Base-by-base conservation (phyloP, 2,797 vertebrate genomes). In the Ctenopoma multispine region DNA sequence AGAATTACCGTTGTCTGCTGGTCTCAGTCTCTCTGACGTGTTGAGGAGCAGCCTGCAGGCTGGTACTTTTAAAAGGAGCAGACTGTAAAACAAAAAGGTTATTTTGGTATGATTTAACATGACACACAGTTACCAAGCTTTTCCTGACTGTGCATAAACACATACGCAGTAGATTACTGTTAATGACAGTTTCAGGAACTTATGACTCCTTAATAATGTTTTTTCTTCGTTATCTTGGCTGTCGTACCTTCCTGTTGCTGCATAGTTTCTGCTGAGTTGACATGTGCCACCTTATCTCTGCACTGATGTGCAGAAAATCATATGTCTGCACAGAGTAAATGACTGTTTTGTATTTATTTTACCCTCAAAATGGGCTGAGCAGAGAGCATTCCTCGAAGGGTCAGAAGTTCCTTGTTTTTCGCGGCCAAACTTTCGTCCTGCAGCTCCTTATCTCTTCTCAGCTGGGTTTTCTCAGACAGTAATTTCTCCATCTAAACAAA, bases 381-480 rank as follows among this genome's bases (percentile, higher is more conserved):
- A 23, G 69, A 46, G 36, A 83, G 27, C 58, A 23, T 63, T 31
- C 1, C 47, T 11, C 79, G 86, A 21, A 91, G 80, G 0, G 50
- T 71, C 17, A 72, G 74, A 0, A 78, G 24, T 64, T 93, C 89
- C 14, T 0, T 49, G 10, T 82, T 87, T 67, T 20, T 90, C 64
- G 83, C 69, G 2, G 81, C 80, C 53, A 95, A 63, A 29, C 46
- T 76, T 3, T 90, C 82, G 1, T 77, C 83, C 61, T 84, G 62
- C 6, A 38, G 41, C 8, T 90, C 89, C 38, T 90, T 92, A 61
- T 95, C 90, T 0, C 78, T 76, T 20, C 90, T 82, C 70, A 96
- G 77, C 0, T 40, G 15, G 0, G 75, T 92, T 87, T 94, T 88
- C 63, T 94, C 90, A 10, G 72, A 83, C 81, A 94, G 88, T 49